These are phyloP conservation scores for Porites australiensis DNA, from an alignment of 64 coral and sea anemone species.

Conservation along the genomic window DNA sequence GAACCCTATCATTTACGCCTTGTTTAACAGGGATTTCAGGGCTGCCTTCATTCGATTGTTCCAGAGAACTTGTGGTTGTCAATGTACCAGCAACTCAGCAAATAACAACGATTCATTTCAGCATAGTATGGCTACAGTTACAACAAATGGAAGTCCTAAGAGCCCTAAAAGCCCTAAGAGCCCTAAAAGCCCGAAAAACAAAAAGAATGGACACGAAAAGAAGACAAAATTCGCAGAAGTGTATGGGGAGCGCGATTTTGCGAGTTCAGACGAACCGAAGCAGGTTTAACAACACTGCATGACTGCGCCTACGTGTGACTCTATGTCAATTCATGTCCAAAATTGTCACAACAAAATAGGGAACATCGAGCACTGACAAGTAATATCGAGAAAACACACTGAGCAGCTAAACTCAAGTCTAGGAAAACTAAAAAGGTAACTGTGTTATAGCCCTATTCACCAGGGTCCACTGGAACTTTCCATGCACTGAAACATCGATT, in stretches of 20 bases:
- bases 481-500: no score
- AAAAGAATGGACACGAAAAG: background rate
- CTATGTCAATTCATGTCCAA: no score
- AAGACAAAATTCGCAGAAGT: constrained; percentile 25
- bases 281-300: background rate
- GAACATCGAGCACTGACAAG: no score
- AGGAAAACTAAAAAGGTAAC: no score
- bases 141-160: background rate
- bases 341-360: no score
- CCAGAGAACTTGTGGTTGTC: background rate
- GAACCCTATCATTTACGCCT: constrained; percentile 93
- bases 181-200: background rate
- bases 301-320: background rate
- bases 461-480: no score
- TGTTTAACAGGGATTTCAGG: constrained; percentile 83
- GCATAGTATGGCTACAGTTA: background rate
- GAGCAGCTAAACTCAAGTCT: no score
- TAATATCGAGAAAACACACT: no score
- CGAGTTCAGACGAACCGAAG: background rate
- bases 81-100: background rate
- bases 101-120: background rate
- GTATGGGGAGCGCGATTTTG: background rate
- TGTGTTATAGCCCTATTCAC: no score
- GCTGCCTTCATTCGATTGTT: constrained; percentile 60
- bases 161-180: background rate